Evolutionary conservation across 2,113 vertebrate genomes (phyloP).

Genomic region (Urocynchramus pylzowi): DNA sequence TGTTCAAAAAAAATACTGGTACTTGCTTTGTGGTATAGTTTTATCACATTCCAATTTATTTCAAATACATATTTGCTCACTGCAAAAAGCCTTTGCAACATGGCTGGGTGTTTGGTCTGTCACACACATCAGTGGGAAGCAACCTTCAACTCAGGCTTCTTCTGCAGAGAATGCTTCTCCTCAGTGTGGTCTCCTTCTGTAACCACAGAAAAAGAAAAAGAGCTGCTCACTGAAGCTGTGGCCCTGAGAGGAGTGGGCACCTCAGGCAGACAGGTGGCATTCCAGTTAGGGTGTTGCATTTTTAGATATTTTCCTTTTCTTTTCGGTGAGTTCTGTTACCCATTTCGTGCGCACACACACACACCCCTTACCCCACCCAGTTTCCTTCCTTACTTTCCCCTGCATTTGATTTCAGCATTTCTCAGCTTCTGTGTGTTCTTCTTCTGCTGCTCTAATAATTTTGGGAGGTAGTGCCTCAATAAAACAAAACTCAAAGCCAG

Average conservation of each 20-base stretch:
- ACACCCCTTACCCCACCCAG: rapidly evolving
- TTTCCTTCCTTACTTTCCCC: not conserved
- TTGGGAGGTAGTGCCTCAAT: not conserved
- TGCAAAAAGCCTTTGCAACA: not conserved
- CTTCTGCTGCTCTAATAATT: not conserved
- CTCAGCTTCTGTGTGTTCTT: not conserved
- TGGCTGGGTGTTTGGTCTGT: not conserved
- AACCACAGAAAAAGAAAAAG: not conserved
- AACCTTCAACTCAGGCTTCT: not conserved
- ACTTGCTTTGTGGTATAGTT: not conserved
- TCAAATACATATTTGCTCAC: not conserved
- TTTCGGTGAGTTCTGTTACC: not conserved
- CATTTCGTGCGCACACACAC: rapidly evolving
- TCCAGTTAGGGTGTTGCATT: not conserved
- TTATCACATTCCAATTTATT: not conserved
- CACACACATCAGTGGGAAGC: rapidly evolving
- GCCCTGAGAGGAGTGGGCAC: not conserved
- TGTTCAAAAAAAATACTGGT: not conserved
- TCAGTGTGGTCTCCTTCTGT: not conserved
- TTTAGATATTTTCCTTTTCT: not conserved
- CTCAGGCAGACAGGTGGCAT: not conserved
- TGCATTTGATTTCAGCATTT: not conserved
- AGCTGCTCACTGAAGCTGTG: not conserved
- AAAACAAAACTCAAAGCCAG: not conserved
- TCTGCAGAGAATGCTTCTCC: not conserved